Conservation (phyloP, 2,797 vertebrate genomes). For the Chaenodraco wilsoni region DNA sequence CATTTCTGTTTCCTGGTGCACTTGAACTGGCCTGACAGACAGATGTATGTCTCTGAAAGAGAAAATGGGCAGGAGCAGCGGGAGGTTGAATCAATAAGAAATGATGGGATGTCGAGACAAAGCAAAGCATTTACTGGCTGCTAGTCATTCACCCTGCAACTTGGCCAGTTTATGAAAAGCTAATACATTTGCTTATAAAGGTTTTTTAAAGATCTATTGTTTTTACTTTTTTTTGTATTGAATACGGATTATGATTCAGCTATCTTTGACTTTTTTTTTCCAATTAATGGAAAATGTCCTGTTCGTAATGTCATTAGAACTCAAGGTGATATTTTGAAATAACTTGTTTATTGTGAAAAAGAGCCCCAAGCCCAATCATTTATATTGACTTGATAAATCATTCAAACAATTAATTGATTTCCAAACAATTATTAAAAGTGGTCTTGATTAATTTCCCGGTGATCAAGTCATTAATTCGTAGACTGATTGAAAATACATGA, state of each 20-base stretch:
- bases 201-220: neutral
- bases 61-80: neutral
- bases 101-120: neutral
- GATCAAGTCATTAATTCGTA: neutral
- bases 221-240: neutral
- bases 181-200: neutral
- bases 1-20: conserved; percentile 95
- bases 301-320: neutral
- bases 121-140: neutral
- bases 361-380: neutral
- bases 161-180: neutral
- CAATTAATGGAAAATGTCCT: neutral
- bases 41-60: conserved; percentile 93
- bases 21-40: conserved; percentile 97
- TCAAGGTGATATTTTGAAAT: neutral
- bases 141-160: neutral
- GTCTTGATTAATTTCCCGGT: neutral
- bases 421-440: neutral
- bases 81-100: conserved; percentile 19
- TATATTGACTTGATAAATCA: neutral
- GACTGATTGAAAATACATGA: neutral
- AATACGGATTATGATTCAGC: neutral
- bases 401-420: conserved; percentile 1
- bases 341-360: neutral
- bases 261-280: neutral